These are phyloP conservation scores for Trichonephila inaurata DNA, from an alignment of 1,140 invertebrate species.

Conservation along the genomic window DNA sequence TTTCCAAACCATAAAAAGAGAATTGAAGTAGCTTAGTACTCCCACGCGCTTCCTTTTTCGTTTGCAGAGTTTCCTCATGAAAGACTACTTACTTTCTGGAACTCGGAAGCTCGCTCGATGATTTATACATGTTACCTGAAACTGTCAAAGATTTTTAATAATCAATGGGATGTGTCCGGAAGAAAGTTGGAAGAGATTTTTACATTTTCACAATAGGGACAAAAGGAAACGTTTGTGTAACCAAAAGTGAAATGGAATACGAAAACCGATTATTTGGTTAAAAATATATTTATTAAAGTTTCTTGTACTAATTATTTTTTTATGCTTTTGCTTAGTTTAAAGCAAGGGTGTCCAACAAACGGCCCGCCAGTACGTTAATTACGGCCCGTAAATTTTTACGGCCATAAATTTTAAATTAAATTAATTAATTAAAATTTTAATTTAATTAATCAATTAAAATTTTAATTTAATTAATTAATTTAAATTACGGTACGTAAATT, in stretches of 20 bases:
- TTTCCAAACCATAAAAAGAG: slow-evolving; percentile 13
- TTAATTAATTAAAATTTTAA: too few relatives aligned
- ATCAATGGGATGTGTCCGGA: not conserved
- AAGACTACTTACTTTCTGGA: slow-evolving; percentile 15
- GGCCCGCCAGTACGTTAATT: too few relatives aligned
- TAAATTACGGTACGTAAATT: too few relatives aligned
- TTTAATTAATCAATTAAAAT: too few relatives aligned
- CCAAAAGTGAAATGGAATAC: not conserved
- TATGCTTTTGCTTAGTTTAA: not conserved
- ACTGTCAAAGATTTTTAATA: not conserved
- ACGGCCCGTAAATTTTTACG: too few relatives aligned
- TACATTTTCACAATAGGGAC: too few relatives aligned
- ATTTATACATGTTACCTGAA: slow-evolving; percentile 23
- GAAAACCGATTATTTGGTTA: not conserved
- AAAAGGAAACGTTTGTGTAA: not conserved
- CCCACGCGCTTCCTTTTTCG: not conserved
- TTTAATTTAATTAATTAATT: too few relatives aligned
- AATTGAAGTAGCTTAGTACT: not conserved
- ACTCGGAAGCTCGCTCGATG: not conserved
- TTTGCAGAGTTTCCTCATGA: not conserved
- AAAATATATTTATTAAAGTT: not conserved
- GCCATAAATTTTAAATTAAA: too few relatives aligned
- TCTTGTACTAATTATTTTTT: not conserved
- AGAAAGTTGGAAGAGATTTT: not conserved
- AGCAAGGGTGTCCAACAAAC: too few relatives aligned